Evolutionary conservation across 2,888 invertebrate species (phyloP), one percentile per base, ranked within the genome.

Genomic region (Orthonychiurus folsomi): DNA sequence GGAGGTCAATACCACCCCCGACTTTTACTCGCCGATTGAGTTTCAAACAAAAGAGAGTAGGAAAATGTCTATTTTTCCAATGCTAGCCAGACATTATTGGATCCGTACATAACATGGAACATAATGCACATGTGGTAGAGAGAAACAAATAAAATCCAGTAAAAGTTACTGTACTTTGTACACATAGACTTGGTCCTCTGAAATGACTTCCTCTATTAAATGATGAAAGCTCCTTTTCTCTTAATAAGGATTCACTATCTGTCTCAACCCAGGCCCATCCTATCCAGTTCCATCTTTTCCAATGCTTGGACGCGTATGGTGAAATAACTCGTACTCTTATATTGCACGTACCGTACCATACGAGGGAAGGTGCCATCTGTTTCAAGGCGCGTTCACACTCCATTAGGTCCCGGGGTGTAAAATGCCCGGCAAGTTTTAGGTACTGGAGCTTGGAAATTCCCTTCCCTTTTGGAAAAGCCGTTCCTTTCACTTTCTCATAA

Each of bases 1-100:
- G 60, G 60, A 60, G 53, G 60, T 60, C 60, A 60, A 60, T 60
- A 60, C 60, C 60, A 60, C 60, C 60, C 60, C 55, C 60, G 26
- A 60, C 60, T 60, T 37, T 60, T 60, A 60, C 54, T 37, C 28
- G n/a, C 9, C 28, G 26, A 60, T 60, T 60, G 47, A 54, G 28
- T 24, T 2, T 15, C 37, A 37, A 37, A 37, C 37, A 37, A 37
- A 37, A n/a, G n/a, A n/a, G n/a, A n/a, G n/a, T n/a, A n/a, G n/a
- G n/a, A n/a, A n/a, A n/a, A n/a, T n/a, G n/a, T n/a, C n/a, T n/a
- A n/a, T n/a, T n/a, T n/a, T n/a, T n/a, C n/a, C n/a, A n/a, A n/a
- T n/a, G n/a, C n/a, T n/a, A n/a, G n/a, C n/a, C n/a, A n/a, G n/a
- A n/a, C n/a, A n/a, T n/a, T n/a, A n/a, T n/a, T n/a, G n/a, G n/a